A percentile compares a stretch with the other conserved stretches of the same genome.
Evolutionary conservation across 2,113 vertebrate genomes (phyloP).

Genomic region (Trinectes maculatus): DNA sequence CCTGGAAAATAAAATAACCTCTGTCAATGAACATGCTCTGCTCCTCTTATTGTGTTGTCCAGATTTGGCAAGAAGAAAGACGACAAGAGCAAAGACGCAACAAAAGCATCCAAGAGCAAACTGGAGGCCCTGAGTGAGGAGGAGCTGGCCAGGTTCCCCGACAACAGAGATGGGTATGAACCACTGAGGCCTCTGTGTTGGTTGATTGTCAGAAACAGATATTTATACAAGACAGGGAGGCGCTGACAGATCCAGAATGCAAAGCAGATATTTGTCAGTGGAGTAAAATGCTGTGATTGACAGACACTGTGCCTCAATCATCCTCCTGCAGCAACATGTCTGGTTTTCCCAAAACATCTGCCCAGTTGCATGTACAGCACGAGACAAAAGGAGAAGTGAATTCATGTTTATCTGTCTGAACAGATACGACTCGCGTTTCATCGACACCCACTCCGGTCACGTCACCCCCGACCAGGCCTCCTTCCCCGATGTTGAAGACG

Average conservation of each 20-base stretch:
- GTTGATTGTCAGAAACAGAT: too few relatives aligned
- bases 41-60: constrained; percentile 7
- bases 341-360: too few relatives aligned
- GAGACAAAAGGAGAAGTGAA: too few relatives aligned
- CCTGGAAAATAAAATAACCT: neutral
- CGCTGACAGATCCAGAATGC: too few relatives aligned
- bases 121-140: constrained; percentile 84
- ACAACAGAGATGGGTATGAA: constrained; percentile 53
- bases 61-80: constrained; percentile 96
- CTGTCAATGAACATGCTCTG: neutral
- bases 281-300: too few relatives aligned
- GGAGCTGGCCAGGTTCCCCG: constrained; percentile 85
- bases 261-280: too few relatives aligned
- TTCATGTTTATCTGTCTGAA: neutral
- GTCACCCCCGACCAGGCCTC: constrained; percentile 57
- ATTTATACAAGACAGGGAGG: too few relatives aligned
- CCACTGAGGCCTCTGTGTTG: neutral
- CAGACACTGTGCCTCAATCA: too few relatives aligned
- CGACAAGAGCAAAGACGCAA: constrained; percentile 84
- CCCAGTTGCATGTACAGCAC: too few relatives aligned
- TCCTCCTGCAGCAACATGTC: too few relatives aligned
- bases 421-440: constrained; percentile 85
- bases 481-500: constrained; percentile 87
- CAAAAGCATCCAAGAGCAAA: constrained; percentile 83
- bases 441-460: constrained; percentile 81